phyloP scores from a whole-genome alignment of 1,140 invertebrate genomes.

The Gonatopus flavifemur region DNA sequence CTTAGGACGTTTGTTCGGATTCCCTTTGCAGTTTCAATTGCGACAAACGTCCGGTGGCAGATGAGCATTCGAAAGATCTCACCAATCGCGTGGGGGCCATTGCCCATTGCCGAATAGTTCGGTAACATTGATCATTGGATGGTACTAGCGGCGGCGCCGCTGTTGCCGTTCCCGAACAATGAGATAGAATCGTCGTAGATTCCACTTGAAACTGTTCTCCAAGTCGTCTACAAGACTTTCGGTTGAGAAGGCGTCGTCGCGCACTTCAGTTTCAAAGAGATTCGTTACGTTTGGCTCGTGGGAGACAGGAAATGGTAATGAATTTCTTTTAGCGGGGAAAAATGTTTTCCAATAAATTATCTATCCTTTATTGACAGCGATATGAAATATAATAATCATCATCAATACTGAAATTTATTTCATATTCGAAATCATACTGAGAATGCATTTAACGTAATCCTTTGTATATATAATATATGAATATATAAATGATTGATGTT shows the following conservation, averaged over 20 bases:
- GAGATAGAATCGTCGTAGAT: slow-evolving; percentile 36
- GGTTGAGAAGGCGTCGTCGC: not conserved
- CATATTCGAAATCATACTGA: too few species aligned
- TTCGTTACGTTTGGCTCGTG: not conserved
- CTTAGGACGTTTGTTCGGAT: slow-evolving; percentile 24
- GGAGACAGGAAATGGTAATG: too few species aligned
- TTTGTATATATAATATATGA: too few species aligned
- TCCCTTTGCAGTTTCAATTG: slow-evolving; percentile 3
- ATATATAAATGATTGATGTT: too few species aligned
- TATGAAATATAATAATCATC: too few species aligned
- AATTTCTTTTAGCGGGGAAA: too few species aligned
- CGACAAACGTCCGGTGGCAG: slow-evolving; percentile 12
- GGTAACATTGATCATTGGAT: slow-evolving; percentile 34
- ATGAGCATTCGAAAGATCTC: slow-evolving; percentile 16
- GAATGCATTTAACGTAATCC: too few species aligned
- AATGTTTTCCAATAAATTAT: too few species aligned
- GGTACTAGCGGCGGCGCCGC: slow-evolving; percentile 2
- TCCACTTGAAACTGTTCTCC: slow-evolving; percentile 36
- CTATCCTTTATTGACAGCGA: too few species aligned
- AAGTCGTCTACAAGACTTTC: slow-evolving; percentile 27
- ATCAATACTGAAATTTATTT: too few species aligned
- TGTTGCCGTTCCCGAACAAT: slow-evolving; percentile 30
- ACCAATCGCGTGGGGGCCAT: slow-evolving; percentile 11
- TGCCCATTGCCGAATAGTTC: slow-evolving; percentile 38
- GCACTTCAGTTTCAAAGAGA: not conserved